phyloP scores from a whole-genome alignment of 2,113 vertebrate genomes.

The Leiothrix lutea region DNA sequence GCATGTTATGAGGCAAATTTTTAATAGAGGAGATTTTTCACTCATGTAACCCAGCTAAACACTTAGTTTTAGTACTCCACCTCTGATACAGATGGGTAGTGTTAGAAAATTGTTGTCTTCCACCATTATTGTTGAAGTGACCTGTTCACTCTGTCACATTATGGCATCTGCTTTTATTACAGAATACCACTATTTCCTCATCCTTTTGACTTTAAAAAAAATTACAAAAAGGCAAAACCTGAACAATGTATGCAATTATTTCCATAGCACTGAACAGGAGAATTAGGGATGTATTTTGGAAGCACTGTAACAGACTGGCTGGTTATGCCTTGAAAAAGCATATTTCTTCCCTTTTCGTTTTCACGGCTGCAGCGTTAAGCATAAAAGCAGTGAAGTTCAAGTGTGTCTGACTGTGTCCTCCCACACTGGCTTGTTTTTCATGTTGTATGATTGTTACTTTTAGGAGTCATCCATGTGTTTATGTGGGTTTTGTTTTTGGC shows the following conservation, averaged over 20 bases:
- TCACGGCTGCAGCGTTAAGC: not conserved
- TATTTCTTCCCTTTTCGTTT: conserved; percentile 14
- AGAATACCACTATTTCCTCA: not conserved
- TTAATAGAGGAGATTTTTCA: not conserved
- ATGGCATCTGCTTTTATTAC: not conserved
- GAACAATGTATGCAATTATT: not conserved
- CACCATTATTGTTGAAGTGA: not conserved
- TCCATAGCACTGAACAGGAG: not conserved
- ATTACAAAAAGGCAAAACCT: not conserved
- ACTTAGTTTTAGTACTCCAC: not conserved
- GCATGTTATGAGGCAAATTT: not conserved
- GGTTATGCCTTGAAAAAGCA: not conserved
- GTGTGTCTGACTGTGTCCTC: not conserved
- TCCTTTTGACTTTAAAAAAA: not conserved
- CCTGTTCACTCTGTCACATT: not conserved
- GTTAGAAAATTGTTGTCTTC: not conserved
- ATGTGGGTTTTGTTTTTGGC: not conserved
- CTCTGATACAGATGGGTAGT: not conserved
- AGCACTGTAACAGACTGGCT: not conserved
- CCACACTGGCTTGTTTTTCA: not conserved
- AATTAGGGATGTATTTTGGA: not conserved
- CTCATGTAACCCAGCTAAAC: not conserved
- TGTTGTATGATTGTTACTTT: not conserved
- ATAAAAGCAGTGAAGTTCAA: not conserved
- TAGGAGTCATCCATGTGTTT: not conserved